Evolutionary conservation across 2,113 vertebrate genomes (phyloP).

Genomic region (Ageneiosus marmoratus): DNA sequence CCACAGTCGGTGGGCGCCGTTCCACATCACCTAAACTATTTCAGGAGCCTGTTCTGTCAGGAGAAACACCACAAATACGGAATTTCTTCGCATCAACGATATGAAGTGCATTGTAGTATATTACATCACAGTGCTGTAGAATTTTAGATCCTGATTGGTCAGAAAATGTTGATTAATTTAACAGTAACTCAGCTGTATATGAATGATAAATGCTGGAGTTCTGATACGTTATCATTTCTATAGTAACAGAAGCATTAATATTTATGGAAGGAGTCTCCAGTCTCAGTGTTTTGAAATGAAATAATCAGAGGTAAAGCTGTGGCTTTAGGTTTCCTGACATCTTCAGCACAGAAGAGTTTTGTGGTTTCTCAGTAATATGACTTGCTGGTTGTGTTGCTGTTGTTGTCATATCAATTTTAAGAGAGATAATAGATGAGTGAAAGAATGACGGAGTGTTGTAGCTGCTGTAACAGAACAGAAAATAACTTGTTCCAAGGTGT

Average conservation of each 20-base stretch:
- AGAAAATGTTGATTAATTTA: not conserved
- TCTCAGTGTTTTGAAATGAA: not conserved
- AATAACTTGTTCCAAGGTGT: not conserved
- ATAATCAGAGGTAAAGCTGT: not conserved
- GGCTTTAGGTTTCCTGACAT: not conserved
- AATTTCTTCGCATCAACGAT: not conserved
- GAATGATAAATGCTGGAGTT: no score
- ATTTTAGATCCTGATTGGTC: not conserved
- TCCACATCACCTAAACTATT: slow-evolving; percentile 10
- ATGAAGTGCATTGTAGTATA: not conserved
- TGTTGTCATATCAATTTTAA: no score
- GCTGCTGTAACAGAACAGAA: not conserved
- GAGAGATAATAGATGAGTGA: not conserved
- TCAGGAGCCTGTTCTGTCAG: slow-evolving; percentile 17
- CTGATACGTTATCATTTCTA: not conserved
- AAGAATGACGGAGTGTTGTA: not conserved
- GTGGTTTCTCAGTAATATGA: no score
- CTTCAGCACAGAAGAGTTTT: no score
- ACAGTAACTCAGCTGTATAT: no score
- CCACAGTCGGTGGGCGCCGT: not conserved
- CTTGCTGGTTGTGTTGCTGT: no score
- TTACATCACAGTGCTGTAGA: not conserved
- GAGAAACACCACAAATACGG: not conserved
- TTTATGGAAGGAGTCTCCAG: not conserved
- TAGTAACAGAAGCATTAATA: not conserved